Evolutionary conservation across 2,888 invertebrate species (phyloP), one percentile per base, ranked within the genome.

Genomic region (Desoria tigrina): DNA sequence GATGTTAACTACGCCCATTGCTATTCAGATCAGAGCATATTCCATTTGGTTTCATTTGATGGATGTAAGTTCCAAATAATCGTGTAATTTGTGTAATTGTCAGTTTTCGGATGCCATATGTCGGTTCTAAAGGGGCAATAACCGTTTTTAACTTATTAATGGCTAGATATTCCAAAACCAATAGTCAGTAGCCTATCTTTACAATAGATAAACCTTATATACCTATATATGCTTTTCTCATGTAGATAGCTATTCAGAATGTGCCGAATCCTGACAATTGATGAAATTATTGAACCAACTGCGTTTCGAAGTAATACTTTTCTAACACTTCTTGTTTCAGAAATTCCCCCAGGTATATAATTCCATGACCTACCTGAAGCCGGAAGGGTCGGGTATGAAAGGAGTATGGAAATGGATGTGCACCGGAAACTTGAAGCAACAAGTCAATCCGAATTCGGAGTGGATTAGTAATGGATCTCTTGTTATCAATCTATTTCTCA

Each of bases 321-420:
- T n/a, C n/a, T n/a, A n/a, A n/a, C n/a, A n/a, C 28, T 27, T 56
- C n/a, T 16, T 27, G 9, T 28, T 11, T n/a, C 45, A 85, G 1
- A 82, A 84, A 68, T 86, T 86, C 76, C 83, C 85, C 0, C 77
- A 78, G 0, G 83, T 77, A 61, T 78, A 83, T 84, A 60, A 81
- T 82, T 74, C 71, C 71, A 42, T 78, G 73, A 51, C 77, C 23
- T 73, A 67, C 42, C 65, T 72, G 37, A 73, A 73, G 51, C 75
- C 75, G 16, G 75, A 75, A 53, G 61, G 67, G 2, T 75, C 79
- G 14, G 74, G 87, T 0, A 78, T 90, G 0, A 94, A 93, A 78
- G 90, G 92, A 78, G 87, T 88, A 0, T 91, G 90, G 85, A 92
- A 92, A 79, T 86, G 88, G 83, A 83, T 86, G 14, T 83, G 87